These are phyloP conservation scores for Maconellicoccus hirsutus DNA, from an alignment of 1,140 invertebrate genomes.

Conservation along the genomic window DNA sequence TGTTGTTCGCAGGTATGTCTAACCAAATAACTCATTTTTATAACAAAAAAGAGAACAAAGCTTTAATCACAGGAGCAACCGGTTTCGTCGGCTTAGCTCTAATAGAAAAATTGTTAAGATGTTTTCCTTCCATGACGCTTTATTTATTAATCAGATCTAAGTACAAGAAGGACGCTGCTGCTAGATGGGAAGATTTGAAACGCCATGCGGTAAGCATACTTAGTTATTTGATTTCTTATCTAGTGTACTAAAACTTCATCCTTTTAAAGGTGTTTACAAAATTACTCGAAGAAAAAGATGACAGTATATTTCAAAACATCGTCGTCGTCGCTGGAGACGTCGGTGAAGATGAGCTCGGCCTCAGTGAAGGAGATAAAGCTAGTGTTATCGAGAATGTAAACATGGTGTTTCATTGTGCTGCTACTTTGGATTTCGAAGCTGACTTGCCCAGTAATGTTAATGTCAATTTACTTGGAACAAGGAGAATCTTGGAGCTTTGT, in stretches of 20 bases:
- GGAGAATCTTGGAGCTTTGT: slow-evolving; percentile 54
- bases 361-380: slow-evolving; percentile 48
- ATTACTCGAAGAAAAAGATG: slow-evolving; percentile 34
- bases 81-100: slow-evolving; percentile 58
- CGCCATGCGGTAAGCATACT: background rate
- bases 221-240: background rate
- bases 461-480: slow-evolving; percentile 63
- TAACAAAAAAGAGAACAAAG: slow-evolving; percentile 32
- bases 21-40: background rate
- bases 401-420: slow-evolving; percentile 88
- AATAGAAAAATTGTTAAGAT: slow-evolving; percentile 74
- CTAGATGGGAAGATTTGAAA: slow-evolving; percentile 14
- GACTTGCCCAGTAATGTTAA: slow-evolving; percentile 60
- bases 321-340: slow-evolving; percentile 73
- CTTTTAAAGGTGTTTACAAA: background rate
- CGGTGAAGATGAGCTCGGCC: slow-evolving; percentile 58
- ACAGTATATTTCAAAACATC: slow-evolving; percentile 54
- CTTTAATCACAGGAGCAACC: slow-evolving; percentile 48
- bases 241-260: background rate
- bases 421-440: slow-evolving; percentile 90
- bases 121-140: slow-evolving; percentile 41
- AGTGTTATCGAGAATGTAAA: slow-evolving; percentile 60
- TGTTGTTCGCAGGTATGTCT: background rate
- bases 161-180: background rate
- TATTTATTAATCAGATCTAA: slow-evolving; percentile 10